Conservation (phyloP, 2,888 invertebrate genomes). For the Apotomis capreana region DNA sequence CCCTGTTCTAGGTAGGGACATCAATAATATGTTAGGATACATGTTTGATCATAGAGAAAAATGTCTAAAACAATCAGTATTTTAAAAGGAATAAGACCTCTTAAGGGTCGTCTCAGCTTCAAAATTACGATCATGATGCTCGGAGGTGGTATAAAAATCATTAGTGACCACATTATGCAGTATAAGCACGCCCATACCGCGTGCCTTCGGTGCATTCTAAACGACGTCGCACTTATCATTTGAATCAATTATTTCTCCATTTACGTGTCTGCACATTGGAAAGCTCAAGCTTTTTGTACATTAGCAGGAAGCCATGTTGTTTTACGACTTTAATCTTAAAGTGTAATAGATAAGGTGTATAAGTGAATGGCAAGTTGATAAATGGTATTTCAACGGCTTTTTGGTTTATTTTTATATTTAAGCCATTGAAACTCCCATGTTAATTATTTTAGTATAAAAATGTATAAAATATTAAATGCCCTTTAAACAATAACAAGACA, state of each 20-base stretch:
- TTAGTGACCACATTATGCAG: constrained; percentile 57
- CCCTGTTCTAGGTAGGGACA: too few relatives aligned
- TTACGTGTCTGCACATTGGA: constrained; percentile 52
- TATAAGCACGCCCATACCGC: constrained; percentile 42
- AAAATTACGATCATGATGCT: constrained; percentile 10
- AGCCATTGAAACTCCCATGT: too few relatives aligned
- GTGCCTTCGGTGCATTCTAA: constrained; percentile 57
- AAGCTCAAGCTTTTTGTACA: constrained; percentile 8
- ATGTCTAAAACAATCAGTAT: too few relatives aligned
- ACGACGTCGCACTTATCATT: constrained; percentile 64
- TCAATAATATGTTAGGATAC: too few relatives aligned
- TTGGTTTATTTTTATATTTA: neutral
- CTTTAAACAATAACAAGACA: neutral
- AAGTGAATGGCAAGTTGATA: neutral
- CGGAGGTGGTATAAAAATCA: constrained; percentile 44
- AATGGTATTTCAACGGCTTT: neutral
- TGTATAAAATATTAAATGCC: too few relatives aligned
- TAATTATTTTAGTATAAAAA: too few relatives aligned
- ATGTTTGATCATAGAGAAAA: too few relatives aligned
- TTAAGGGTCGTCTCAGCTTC: neutral
- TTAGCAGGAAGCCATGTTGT: neutral
- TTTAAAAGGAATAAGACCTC: too few relatives aligned
- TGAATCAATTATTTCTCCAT: constrained; percentile 72
- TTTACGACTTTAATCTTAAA: neutral
- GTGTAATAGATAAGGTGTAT: neutral